Conservation (phyloP, 2,888 invertebrate species). For the Oegoconia quadripuncta region DNA sequence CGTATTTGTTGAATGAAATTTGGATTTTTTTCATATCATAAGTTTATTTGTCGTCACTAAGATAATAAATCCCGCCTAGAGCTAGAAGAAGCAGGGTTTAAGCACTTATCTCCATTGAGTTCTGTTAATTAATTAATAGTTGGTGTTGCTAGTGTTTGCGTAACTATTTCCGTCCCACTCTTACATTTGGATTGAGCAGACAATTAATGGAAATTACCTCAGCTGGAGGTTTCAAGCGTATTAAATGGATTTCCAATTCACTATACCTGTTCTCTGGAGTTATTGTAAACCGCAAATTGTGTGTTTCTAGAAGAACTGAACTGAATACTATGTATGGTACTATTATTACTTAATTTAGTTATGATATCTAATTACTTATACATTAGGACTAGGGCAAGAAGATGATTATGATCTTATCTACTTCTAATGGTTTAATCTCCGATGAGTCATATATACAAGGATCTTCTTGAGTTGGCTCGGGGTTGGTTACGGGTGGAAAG, state of each 20-base stretch:
- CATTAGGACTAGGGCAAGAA: too few relatives aligned
- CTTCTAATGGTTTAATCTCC: too few relatives aligned
- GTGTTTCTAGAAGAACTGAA: background rate
- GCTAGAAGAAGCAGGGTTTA: slow-evolving; percentile 1
- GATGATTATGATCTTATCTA: too few relatives aligned
- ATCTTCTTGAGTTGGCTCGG: too few relatives aligned
- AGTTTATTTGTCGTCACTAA: background rate
- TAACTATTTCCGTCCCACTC: slow-evolving; percentile 28
- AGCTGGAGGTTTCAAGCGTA: slow-evolving; percentile 51
- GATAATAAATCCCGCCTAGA: background rate
- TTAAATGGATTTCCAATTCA: slow-evolving; percentile 53
- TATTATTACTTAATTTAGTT: too few relatives aligned
- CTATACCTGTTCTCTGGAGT: slow-evolving; percentile 27
- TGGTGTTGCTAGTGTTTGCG: slow-evolving; percentile 19
- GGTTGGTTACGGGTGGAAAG: too few relatives aligned
- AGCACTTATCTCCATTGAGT: slow-evolving; percentile 24
- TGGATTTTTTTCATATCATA: background rate
- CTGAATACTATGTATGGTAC: too few relatives aligned
- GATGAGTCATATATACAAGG: too few relatives aligned
- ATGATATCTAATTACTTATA: too few relatives aligned
- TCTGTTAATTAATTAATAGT: slow-evolving; percentile 54
- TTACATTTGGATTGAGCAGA: slow-evolving; percentile 41
- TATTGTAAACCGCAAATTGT: slow-evolving; percentile 26
- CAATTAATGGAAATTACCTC: slow-evolving; percentile 65
- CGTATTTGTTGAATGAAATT: too few relatives aligned